phyloP scores from a whole-genome alignment of 1,140 invertebrate species.

The Vanessa atalanta region DNA sequence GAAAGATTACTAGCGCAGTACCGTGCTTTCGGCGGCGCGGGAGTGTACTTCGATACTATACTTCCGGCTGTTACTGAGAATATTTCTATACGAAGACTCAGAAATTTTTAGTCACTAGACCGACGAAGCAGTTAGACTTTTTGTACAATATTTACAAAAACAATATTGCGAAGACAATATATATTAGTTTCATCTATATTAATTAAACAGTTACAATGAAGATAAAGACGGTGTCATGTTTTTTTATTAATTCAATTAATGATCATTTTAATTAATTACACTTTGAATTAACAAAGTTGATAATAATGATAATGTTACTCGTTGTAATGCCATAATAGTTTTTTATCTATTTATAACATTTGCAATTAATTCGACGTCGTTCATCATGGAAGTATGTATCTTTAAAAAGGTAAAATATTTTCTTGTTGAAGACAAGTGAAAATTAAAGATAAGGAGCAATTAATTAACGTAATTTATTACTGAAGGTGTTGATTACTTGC shows the following conservation, averaged over 20 bases:
- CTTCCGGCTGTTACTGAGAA: no score
- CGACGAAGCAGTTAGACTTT: no score
- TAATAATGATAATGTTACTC: neutral
- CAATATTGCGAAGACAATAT: no score
- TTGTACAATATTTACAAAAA: no score
- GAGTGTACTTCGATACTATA: no score
- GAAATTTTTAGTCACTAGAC: no score
- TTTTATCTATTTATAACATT: neutral
- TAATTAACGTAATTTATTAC: constrained; percentile 19
- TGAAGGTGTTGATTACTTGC: constrained; percentile 23
- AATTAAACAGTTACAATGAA: no score
- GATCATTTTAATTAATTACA: constrained; percentile 1
- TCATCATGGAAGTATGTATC: neutral
- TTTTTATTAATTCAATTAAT: neutral
- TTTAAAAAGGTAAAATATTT: neutral
- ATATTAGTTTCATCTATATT: no score
- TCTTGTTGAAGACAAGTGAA: constrained; percentile 7
- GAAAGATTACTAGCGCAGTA: no score
- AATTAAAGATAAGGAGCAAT: constrained; percentile 5
- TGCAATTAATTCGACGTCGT: constrained; percentile 5
- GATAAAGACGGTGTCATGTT: no score
- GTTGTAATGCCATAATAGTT: neutral
- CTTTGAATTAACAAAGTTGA: constrained; percentile 1
- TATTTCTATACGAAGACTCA: no score
- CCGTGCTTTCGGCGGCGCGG: no score